Base-by-base conservation (phyloP, 2,113 vertebrate species). In the Rhineura floridana region DNA sequence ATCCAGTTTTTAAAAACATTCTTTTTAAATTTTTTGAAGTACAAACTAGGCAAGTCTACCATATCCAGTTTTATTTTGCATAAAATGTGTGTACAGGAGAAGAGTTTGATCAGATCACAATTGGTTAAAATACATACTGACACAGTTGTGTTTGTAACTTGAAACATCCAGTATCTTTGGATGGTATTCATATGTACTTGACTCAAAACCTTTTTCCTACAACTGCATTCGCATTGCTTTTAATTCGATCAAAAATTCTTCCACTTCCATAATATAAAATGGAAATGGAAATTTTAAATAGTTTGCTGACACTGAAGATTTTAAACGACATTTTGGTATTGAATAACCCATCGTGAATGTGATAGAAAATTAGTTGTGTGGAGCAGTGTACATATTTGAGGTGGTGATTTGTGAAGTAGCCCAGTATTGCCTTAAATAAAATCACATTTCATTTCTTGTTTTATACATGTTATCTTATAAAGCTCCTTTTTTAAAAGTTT, bases 361-460 rank as follows among this genome's bases (percentile, higher is more conserved):
- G 96, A 96, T 97, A 97, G 97, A 96, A 95, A 96, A 94, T 90
- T 97, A 97, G 97, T 97, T 96, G 96, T 97, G 97, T 97, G 97
- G 96, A 96, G 95, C 96, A 97, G 96, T 97, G 95, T 97, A 97
- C 96, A 97, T 97, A 97, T 96, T 95, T 96, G 95, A 97, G 97
- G 95, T 97, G 97, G 96, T 97, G 96, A 97, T 97, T 97, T 97
- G 97, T 97, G 97, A 97, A 97, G 97, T 97, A 97, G 97, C 97
- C 97, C 97, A 97, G 97, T 97, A 97, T 97, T 97, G 97, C 97
- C 97, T 97, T 97, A 97, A 97, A 97, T 97, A 97, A 97, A 97
- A 97, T 94, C 97, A 97, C 96, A 97, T 97, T 97, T 97, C 96
- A 97, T 97, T 97, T 97, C 95, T 97, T 97, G 94, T 97, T 97